These are phyloP conservation scores for Protobothrops flavoviridis DNA, from an alignment of 2,113 vertebrate genomes.

Conservation along the genomic window DNA sequence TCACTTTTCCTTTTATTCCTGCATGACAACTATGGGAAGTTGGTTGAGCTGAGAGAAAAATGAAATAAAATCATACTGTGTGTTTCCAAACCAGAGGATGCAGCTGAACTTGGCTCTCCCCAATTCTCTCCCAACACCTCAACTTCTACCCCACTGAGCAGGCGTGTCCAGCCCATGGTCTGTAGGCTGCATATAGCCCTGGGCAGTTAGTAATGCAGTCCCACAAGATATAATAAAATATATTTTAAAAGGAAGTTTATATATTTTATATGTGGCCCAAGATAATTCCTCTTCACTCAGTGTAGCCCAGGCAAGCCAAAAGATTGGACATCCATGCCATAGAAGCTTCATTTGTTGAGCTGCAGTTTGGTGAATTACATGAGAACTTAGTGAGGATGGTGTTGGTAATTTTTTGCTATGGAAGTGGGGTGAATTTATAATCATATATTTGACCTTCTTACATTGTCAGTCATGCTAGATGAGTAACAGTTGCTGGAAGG, in stretches of 20 bases:
- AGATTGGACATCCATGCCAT: background rate
- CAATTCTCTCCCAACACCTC: background rate
- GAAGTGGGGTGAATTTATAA: background rate
- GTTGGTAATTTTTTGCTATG: background rate
- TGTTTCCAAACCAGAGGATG: background rate
- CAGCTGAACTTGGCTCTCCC: background rate
- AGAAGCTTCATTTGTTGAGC: background rate
- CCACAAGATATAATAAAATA: background rate
- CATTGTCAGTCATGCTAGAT: background rate
- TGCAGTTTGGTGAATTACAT: background rate
- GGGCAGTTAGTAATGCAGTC: background rate
- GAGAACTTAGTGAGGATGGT: background rate
- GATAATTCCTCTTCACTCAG: background rate
- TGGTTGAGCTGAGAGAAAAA: background rate
- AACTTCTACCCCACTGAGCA: background rate
- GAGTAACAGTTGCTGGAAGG: background rate
- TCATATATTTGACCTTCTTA: background rate
- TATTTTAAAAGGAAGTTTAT: background rate
- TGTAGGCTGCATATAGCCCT: background rate
- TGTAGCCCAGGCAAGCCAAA: background rate
- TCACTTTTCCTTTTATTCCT: background rate
- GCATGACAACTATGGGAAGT: background rate
- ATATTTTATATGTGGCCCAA: background rate
- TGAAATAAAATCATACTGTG: background rate
- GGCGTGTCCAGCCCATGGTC: background rate